These are phyloP conservation scores for Corydoras sp. DNA, from an alignment of 2,113 vertebrate species.

Conservation along the genomic window DNA sequence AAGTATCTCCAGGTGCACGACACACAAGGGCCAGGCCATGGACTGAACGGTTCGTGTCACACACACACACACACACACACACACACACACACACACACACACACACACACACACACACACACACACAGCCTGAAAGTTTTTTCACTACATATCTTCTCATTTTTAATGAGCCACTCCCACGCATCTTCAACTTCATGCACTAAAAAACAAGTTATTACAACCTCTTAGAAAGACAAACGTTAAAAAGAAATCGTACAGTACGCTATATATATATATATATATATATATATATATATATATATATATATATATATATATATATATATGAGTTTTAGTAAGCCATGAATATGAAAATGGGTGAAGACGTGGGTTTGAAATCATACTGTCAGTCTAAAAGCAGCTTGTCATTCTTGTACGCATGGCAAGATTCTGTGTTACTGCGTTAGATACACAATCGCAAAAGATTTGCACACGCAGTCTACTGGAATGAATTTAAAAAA, in stretches of 20 bases:
- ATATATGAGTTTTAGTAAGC: background rate
- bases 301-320: background rate
- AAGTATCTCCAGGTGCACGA: slow-evolving; percentile 37
- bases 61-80: slow-evolving; percentile 33
- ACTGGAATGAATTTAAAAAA: too few species aligned
- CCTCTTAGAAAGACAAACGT: too few species aligned
- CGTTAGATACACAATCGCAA: background rate
- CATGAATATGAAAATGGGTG: slow-evolving; percentile 14
- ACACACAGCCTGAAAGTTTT: slow-evolving; percentile 15
- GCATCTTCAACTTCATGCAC: slow-evolving; percentile 16
- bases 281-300: background rate
- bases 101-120: slow-evolving; percentile 39
- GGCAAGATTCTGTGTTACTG: background rate
- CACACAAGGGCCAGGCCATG: slow-evolving; percentile 22
- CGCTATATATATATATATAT: background rate
- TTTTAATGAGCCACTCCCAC: slow-evolving; percentile 41
- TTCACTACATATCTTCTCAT: background rate
- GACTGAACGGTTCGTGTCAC: slow-evolving; percentile 16
- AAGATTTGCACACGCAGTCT: background rate
- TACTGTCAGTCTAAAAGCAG: slow-evolving; percentile 22
- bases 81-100: slow-evolving; percentile 26
- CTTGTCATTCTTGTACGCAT: background rate
- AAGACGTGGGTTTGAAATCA: slow-evolving; percentile 11
- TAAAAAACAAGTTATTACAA: background rate
- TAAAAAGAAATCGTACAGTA: background rate